These are phyloP conservation scores for Papilio aristodemus DNA, from an alignment of 1,140 invertebrate genomes.

Conservation along the genomic window DNA sequence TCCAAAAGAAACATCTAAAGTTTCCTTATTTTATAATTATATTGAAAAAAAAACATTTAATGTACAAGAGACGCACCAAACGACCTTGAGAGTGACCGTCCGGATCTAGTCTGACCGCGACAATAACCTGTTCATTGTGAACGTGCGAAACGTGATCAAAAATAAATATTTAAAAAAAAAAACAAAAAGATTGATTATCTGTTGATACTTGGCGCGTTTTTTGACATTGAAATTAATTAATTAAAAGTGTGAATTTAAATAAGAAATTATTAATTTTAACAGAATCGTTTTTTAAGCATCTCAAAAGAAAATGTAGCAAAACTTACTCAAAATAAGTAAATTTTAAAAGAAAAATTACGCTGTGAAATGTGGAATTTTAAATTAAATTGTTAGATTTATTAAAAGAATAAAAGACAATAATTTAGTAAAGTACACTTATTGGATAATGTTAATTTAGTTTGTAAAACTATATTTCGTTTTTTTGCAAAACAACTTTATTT, in stretches of 20 bases:
- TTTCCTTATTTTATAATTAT: not conserved
- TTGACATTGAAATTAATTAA: not conserved
- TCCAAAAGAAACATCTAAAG: not conserved
- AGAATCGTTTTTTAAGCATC: too few species aligned
- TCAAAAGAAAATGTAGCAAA: too few species aligned
- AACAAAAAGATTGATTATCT: conserved; percentile 1
- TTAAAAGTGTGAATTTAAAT: too few species aligned
- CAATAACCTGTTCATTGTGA: conserved; percentile 7
- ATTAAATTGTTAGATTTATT: not conserved
- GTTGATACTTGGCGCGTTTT: not conserved
- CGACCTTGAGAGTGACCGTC: conserved; percentile 14
- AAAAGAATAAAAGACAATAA: too few species aligned
- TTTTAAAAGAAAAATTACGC: too few species aligned
- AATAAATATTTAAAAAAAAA: conserved; percentile 6
- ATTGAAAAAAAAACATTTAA: not conserved
- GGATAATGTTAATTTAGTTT: too few species aligned
- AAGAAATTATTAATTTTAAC: too few species aligned
- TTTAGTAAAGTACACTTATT: too few species aligned
- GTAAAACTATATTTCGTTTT: too few species aligned
- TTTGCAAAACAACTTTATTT: too few species aligned
- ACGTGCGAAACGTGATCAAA: not conserved
- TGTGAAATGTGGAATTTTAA: too few species aligned
- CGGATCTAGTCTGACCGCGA: not conserved
- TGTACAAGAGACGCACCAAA: not conserved
- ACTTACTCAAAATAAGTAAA: not conserved